phyloP scores from a whole-genome alignment of 2,797 vertebrate species.

The Glyptemys insculpta region DNA sequence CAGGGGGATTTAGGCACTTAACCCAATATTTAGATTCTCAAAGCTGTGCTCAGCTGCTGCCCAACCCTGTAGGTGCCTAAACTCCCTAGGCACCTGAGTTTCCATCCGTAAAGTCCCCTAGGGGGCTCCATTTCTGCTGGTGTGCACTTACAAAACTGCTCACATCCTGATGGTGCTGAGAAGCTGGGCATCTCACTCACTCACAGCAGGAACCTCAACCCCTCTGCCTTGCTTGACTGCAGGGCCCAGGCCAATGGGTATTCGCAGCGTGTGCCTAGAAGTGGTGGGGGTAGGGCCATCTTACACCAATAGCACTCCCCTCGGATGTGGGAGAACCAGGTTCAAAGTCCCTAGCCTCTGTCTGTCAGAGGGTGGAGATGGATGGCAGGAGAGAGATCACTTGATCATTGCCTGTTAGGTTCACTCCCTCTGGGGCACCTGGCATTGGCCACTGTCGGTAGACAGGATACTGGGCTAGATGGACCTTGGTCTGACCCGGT shows the following conservation, averaged over 20 bases:
- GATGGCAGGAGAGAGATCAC: too few species aligned
- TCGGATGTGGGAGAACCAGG: too few species aligned
- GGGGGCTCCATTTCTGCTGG: background rate
- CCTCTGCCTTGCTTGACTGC: background rate
- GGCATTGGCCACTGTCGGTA: too few species aligned
- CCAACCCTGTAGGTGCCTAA: background rate
- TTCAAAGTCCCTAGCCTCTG: background rate
- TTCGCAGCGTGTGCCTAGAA: background rate
- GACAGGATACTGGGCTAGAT: too few species aligned
- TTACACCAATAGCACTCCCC: background rate
- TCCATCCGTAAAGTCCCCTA: background rate
- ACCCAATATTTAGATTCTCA: background rate
- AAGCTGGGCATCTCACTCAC: background rate
- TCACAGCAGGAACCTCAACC: background rate
- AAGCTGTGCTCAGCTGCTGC: background rate
- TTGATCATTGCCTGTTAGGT: too few species aligned
- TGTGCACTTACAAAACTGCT: background rate
- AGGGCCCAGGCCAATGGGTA: background rate
- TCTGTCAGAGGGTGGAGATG: too few species aligned
- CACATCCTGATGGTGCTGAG: background rate
- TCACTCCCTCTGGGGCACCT: too few species aligned
- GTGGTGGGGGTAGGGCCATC: background rate
- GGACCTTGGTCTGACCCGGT: too few species aligned
- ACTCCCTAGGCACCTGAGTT: background rate
- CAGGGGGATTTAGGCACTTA: rapidly evolving